phyloP scores from a whole-genome alignment of 2,888 invertebrate species.

The Hyposoter dolosus region DNA sequence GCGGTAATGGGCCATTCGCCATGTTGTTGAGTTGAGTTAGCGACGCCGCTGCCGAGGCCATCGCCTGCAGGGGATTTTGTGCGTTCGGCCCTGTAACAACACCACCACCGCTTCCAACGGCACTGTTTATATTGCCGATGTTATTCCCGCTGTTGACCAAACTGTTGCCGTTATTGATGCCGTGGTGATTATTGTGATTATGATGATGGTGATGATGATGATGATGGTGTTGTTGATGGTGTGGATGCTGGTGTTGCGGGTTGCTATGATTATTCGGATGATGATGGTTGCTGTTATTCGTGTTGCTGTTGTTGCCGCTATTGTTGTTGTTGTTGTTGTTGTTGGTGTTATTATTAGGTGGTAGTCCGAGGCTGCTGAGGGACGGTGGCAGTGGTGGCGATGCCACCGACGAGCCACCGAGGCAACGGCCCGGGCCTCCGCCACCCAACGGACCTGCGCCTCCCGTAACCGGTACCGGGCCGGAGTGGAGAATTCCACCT shows the following conservation, averaged over 20 bases:
- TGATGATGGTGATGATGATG: slow-evolving; percentile 83
- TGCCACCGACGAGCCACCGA: slow-evolving; percentile 85
- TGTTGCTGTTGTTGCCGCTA: slow-evolving; percentile 55
- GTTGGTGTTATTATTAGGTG: slow-evolving; percentile 68
- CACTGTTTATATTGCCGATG: slow-evolving; percentile 70
- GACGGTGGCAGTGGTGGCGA: slow-evolving; percentile 82
- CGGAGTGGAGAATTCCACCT: slow-evolving; percentile 89
- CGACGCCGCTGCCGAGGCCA: slow-evolving; percentile 83
- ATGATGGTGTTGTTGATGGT: slow-evolving; percentile 63
- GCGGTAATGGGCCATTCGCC: slow-evolving; percentile 83
- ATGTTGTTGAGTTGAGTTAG: slow-evolving; percentile 84
- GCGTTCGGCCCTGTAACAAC: slow-evolving; percentile 67
- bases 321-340: slow-evolving; percentile 51
- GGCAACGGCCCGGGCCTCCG: slow-evolving; percentile 86
- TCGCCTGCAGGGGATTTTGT: slow-evolving; percentile 82
- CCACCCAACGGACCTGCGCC: slow-evolving; percentile 87
- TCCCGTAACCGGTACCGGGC: slow-evolving; percentile 87
- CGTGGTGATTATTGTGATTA: slow-evolving; percentile 78
- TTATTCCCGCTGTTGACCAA: slow-evolving; percentile 77
- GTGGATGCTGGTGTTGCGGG: slow-evolving; percentile 76
- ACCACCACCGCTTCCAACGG: slow-evolving; percentile 38
- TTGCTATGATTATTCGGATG: slow-evolving; percentile 56
- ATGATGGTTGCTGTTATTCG: slow-evolving; percentile 60
- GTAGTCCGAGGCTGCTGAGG: slow-evolving; percentile 74
- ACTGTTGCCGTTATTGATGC: slow-evolving; percentile 51